phyloP scores from a whole-genome alignment of 2,888 invertebrate species.

The Lepeophtheirus nordmannii region DNA sequence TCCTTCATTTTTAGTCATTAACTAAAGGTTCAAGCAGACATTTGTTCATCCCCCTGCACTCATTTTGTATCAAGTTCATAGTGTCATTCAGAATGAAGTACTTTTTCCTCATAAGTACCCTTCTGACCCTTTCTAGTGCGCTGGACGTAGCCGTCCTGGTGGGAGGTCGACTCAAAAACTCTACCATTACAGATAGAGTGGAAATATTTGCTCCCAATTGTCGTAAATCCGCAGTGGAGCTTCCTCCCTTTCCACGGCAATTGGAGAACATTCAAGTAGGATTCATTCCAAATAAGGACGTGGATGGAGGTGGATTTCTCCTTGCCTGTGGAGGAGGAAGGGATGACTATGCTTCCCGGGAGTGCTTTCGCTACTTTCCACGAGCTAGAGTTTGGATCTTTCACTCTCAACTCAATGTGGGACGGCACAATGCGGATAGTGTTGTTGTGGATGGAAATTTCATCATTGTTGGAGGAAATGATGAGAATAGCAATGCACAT shows the following conservation, averaged over 20 bases:
- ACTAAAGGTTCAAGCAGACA: background rate
- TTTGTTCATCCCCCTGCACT: background rate
- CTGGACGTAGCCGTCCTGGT: background rate
- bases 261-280: background rate
- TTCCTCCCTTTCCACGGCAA: background rate
- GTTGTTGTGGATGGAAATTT: background rate
- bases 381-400: background rate
- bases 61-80: no score
- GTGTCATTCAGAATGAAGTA: no score
- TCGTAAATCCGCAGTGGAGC: background rate
- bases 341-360: background rate
- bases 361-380: background rate
- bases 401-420: background rate
- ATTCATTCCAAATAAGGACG: background rate
- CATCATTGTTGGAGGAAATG: background rate
- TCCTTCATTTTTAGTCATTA: background rate
- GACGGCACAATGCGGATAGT: background rate
- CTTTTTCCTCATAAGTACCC: background rate
- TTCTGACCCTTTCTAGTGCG: background rate
- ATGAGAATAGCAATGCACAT: background rate
- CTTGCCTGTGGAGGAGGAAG: background rate
- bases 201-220: background rate
- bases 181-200: background rate
- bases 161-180: background rate
- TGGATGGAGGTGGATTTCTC: background rate